Base-by-base conservation (phyloP, 2,113 vertebrate species). In the Dasyornis broadbenti region DNA sequence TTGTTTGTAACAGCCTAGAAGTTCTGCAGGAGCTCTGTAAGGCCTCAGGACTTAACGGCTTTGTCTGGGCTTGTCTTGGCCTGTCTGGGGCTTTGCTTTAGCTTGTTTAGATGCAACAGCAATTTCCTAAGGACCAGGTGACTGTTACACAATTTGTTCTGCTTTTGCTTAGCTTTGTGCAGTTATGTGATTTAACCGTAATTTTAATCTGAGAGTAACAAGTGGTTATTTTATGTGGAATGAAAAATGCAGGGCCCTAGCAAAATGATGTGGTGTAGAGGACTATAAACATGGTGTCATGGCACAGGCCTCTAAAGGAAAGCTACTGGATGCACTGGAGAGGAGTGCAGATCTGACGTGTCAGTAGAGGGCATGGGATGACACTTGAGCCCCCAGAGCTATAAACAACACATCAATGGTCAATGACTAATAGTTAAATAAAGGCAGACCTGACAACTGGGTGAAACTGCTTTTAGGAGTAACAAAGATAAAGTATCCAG, bases 41-140 rank as follows among this genome's bases (percentile, higher is more conserved):
- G 27, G 23, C 59, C 53, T 72, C 27, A 44, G 82, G 71, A 42
- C 37, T 77, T 80, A 35, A 35, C 0, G 9, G 63, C 44, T 95
- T 90, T 94, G 47, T 81, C 76, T 73, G 71, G 86, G 37, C 92
- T 90, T 94, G 94, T 47, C 71, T 78, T 80, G 76, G 21, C 86
- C 76, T 83, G 79, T 42, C 52, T 35, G 30, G n/a, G 31, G 16
- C 64, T 92, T 96, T 90, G 53, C 37, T 82, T 60, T 83, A 47
- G 35, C 35, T 80, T 69, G 10, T 71, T 93, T 61, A 88, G 45
- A 89, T 90, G 71, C 44, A 81, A n/a, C 6, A 73, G 35, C 39
- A 47, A 23, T 83, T 93, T 89, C 44, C 30, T 78, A 69, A 78
- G 27, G n/a, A 84, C 24, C 54, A 73, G 39, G 40, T 95, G 60